These are phyloP conservation scores for Hozukius guyotensis DNA, from an alignment of 2,797 vertebrate genomes.

Conservation along the genomic window DNA sequence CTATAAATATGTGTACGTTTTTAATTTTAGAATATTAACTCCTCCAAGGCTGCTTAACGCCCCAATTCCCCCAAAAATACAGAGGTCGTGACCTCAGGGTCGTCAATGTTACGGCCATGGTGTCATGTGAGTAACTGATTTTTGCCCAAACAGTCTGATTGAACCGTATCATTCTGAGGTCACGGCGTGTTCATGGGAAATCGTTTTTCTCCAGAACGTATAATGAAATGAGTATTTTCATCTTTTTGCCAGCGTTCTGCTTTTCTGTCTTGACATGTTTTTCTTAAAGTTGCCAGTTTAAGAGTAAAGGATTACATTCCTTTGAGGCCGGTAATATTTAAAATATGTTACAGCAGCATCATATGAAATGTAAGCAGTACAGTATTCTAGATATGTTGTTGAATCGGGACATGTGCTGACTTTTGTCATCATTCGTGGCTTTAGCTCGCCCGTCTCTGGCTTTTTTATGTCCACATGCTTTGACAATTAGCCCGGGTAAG, in stretches of 20 bases:
- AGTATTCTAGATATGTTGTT: slow-evolving; percentile 12
- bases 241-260: background rate
- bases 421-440: slow-evolving; percentile 22
- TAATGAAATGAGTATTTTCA: background rate
- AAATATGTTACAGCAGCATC: background rate
- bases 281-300: slow-evolving; percentile 17
- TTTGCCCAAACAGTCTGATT: background rate
- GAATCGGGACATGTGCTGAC: background rate
- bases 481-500: slow-evolving; percentile 32
- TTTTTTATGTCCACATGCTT: slow-evolving; percentile 44
- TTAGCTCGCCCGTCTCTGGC: background rate
- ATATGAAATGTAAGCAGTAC: slow-evolving; percentile 2
- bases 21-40: background rate
- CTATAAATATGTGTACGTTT: no score
- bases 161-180: background rate
- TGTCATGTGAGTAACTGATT: background rate
- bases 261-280: slow-evolving; percentile 24
- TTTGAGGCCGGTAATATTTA: slow-evolving; percentile 25
- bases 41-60: background rate
- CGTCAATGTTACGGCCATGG: background rate
- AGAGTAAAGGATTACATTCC: slow-evolving; percentile 1
- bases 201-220: background rate
- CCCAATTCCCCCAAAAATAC: background rate
- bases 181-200: slow-evolving; percentile 5
- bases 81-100: background rate